These are phyloP conservation scores for Eubasilissa splendida DNA, from an alignment of 2,888 invertebrate genomes.

Conservation along the genomic window DNA sequence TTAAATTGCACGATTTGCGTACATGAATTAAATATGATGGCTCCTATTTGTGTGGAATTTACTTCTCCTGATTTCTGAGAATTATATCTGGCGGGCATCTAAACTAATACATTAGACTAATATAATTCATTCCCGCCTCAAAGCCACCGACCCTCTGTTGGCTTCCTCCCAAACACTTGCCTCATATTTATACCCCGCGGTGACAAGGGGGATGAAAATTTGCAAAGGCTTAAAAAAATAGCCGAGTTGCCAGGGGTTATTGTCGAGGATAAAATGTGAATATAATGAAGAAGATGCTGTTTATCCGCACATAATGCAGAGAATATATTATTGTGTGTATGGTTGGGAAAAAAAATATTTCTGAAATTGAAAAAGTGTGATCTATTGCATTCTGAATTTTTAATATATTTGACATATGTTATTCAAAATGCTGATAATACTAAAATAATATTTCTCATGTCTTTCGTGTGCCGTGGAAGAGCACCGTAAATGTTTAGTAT, in stretches of 20 bases:
- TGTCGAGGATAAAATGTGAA: slow-evolving; percentile 25
- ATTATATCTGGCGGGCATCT: slow-evolving; percentile 31
- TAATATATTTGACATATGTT: too few relatives aligned
- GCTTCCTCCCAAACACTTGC: slow-evolving; percentile 35
- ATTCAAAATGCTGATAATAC: too few relatives aligned
- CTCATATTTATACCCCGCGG: slow-evolving; percentile 29
- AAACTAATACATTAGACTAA: slow-evolving; percentile 54
- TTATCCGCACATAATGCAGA: too few relatives aligned
- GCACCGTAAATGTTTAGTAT: too few relatives aligned
- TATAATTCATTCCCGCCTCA: slow-evolving; percentile 46
- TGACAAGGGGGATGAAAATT: slow-evolving; percentile 31
- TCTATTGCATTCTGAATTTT: too few relatives aligned
- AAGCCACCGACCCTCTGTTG: slow-evolving; percentile 13
- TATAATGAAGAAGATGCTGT: not conserved
- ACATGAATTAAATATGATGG: not conserved
- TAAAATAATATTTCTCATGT: too few relatives aligned
- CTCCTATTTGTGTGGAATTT: not conserved
- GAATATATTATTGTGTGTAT: too few relatives aligned
- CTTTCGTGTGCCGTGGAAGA: too few relatives aligned
- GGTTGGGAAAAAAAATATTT: too few relatives aligned
- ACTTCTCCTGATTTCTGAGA: not conserved
- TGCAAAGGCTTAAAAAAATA: slow-evolving; percentile 8
- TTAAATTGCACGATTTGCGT: too few relatives aligned
- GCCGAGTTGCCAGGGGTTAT: slow-evolving; percentile 7
- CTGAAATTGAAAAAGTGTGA: too few relatives aligned